Conservation (phyloP, 2,113 vertebrate genomes). For the Condylura cristata region DNA sequence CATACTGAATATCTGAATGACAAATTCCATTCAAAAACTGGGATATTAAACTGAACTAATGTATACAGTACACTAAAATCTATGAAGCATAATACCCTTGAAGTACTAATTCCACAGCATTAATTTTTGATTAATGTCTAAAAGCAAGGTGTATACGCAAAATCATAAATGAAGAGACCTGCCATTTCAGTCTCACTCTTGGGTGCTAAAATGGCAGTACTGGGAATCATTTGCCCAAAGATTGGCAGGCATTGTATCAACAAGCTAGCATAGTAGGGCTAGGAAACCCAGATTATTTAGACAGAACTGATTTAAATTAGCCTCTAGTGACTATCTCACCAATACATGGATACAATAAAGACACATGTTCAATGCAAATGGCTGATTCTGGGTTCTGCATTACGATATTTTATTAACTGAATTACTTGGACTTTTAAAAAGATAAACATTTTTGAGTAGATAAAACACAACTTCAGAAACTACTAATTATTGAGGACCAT, state of each 20-base stretch:
- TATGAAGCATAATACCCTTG: not conserved
- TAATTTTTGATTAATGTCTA: too few relatives aligned
- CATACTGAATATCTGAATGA: not conserved
- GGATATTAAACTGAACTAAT: not conserved
- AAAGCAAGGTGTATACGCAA: constrained; percentile 34
- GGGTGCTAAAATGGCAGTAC: constrained; percentile 69
- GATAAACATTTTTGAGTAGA: not conserved
- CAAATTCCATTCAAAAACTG: constrained; percentile 5
- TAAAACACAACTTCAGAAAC: not conserved
- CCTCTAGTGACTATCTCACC: constrained; percentile 60
- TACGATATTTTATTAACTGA: constrained; percentile 61
- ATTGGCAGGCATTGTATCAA: constrained; percentile 77
- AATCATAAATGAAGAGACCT: constrained; percentile 53
- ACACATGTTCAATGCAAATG: constrained; percentile 68
- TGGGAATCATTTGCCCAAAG: constrained; percentile 70
- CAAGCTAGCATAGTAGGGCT: constrained; percentile 77
- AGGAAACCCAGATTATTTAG: constrained; percentile 78
- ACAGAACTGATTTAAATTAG: constrained; percentile 80
- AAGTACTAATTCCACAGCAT: not conserved
- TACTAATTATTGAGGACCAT: not conserved
- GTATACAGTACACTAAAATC: not conserved
- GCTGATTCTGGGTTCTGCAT: constrained; percentile 59
- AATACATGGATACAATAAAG: constrained; percentile 73
- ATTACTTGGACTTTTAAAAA: constrained; percentile 34
- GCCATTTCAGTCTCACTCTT: constrained; percentile 57